Evolutionary conservation across 2,888 invertebrate species (phyloP).

Genomic region (Malacosoma neustria): DNA sequence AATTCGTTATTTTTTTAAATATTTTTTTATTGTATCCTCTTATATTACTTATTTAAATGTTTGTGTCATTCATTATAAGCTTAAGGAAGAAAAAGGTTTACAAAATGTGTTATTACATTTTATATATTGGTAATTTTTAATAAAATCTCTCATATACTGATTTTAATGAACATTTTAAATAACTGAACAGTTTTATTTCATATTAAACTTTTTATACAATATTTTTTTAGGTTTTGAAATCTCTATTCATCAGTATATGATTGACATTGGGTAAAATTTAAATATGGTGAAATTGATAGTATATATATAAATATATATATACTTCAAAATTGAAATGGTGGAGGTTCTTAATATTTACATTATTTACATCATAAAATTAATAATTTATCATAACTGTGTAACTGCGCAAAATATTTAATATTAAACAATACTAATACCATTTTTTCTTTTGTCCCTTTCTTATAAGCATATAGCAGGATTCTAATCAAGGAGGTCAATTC

Average conservation of each 20-base stretch:
- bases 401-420: not conserved
- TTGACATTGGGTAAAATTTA: too few species aligned
- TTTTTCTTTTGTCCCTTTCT: slow-evolving; percentile 64
- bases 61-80: not conserved
- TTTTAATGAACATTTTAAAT: too few species aligned
- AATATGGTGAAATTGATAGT: too few species aligned
- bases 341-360: slow-evolving; percentile 16
- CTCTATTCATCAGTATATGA: too few species aligned
- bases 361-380: not conserved
- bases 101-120: not conserved
- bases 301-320: too few species aligned
- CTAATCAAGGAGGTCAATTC: slow-evolving; percentile 68
- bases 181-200: too few species aligned
- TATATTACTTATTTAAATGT: not conserved
- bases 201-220: too few species aligned
- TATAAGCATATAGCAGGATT: slow-evolving; percentile 73
- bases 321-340: too few species aligned
- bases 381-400: not conserved
- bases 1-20: too few species aligned
- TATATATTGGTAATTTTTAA: too few species aligned
- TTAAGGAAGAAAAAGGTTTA: not conserved
- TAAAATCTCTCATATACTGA: slow-evolving; percentile 6
- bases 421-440: slow-evolving; percentile 61
- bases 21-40: not conserved
- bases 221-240: too few species aligned